phyloP scores from a whole-genome alignment of 1,140 invertebrate species.

The Drosophila neocordata region DNA sequence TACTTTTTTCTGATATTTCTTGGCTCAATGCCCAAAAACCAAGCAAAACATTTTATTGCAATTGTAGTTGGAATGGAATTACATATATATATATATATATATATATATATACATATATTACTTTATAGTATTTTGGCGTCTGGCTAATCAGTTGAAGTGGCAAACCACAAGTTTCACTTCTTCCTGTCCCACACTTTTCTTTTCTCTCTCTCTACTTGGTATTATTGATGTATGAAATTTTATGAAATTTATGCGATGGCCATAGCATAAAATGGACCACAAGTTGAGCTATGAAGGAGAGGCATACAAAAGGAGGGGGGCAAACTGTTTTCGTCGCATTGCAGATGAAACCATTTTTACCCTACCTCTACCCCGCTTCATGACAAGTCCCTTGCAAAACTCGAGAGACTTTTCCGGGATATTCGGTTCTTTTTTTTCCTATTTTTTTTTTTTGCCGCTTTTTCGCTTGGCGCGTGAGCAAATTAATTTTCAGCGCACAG shows the following conservation, averaged over 20 bases:
- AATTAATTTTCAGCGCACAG: slow-evolving; percentile 62
- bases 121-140: slow-evolving; percentile 32
- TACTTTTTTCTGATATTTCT: slow-evolving; percentile 40
- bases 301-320: slow-evolving; percentile 13
- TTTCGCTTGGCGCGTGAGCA: slow-evolving; percentile 62
- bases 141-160: slow-evolving; percentile 53
- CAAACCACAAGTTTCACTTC: slow-evolving; percentile 12
- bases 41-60: slow-evolving; percentile 42
- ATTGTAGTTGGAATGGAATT: slow-evolving; percentile 27
- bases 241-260: slow-evolving; percentile 52
- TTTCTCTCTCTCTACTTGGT: neutral
- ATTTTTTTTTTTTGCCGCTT: slow-evolving; percentile 15
- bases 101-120: slow-evolving; percentile 27
- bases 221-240: slow-evolving; percentile 59
- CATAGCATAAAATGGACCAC: slow-evolving; percentile 60
- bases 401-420: slow-evolving; percentile 36
- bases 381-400: neutral
- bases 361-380: neutral
- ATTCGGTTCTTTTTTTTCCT: slow-evolving; percentile 14
- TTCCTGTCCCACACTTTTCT: slow-evolving; percentile 17
- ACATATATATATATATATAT: slow-evolving; percentile 20
- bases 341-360: slow-evolving; percentile 61
- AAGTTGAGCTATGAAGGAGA: slow-evolving; percentile 18
- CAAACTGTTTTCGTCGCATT: slow-evolving; percentile 58
- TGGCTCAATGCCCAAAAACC: slow-evolving; percentile 39